Evolutionary conservation across 2,113 vertebrate species (phyloP).

Genomic region (Castor canadensis): DNA sequence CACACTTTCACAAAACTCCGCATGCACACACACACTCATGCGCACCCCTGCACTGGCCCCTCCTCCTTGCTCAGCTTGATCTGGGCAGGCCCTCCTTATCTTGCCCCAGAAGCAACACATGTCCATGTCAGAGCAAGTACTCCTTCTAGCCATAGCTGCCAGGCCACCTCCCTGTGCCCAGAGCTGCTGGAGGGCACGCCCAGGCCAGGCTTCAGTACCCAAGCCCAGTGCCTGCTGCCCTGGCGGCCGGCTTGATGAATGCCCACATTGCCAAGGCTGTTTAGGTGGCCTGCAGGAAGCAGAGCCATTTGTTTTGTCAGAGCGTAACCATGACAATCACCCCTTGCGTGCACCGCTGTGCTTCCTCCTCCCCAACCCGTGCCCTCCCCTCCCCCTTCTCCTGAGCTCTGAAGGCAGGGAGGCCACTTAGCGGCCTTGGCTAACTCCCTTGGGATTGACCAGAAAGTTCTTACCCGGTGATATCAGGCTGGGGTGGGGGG

Average conservation of each 20-base stretch:
- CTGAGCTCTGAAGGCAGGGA: conserved; percentile 46
- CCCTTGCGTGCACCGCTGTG: conserved; percentile 68
- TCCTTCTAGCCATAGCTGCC: background rate
- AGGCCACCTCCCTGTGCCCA: background rate
- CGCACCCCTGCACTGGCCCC: accelerated
- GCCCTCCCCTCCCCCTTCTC: conserved; percentile 13
- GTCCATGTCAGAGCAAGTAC: background rate
- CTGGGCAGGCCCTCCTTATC: too few species aligned
- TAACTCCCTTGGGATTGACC: conserved; percentile 26
- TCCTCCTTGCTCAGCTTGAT: background rate
- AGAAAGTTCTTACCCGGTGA: background rate
- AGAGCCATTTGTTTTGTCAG: conserved; percentile 88
- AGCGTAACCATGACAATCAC: conserved; percentile 95
- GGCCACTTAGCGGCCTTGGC: conserved; percentile 60
- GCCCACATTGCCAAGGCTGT: conserved; percentile 79
- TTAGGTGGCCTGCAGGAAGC: conserved; percentile 84
- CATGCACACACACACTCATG: accelerated
- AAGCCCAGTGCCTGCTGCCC: background rate
- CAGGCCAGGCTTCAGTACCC: background rate
- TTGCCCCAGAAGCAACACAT: conserved; percentile 69
- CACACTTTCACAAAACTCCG: background rate
- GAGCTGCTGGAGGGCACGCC: background rate
- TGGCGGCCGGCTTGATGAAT: conserved; percentile 54
- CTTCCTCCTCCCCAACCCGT: background rate
- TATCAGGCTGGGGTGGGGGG: accelerated